Conservation (phyloP, 2,888 invertebrate genomes). For the Pelosia muscerda region DNA sequence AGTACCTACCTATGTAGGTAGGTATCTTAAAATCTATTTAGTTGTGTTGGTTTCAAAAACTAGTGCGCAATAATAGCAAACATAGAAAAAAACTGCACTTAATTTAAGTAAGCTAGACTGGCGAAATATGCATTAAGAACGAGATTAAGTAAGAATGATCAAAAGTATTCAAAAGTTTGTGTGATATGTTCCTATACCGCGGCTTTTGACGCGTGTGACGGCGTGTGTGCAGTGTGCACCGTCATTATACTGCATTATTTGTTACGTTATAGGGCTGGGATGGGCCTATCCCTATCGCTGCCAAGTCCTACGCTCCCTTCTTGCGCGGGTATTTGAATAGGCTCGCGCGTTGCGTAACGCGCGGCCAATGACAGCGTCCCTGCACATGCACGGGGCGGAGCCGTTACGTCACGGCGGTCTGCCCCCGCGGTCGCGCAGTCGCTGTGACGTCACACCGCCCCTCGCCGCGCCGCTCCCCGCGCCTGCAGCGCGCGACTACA, state of each 20-base stretch:
- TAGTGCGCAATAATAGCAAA: too few species aligned
- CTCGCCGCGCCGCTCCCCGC: conserved; percentile 63
- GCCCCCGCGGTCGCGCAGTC: conserved; percentile 83
- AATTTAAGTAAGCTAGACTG: not conserved
- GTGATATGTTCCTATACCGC: conserved; percentile 1
- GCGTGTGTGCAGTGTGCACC: conserved; percentile 49
- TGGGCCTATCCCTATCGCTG: conserved; percentile 75
- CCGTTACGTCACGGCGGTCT: conserved; percentile 82
- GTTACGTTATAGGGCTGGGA: conserved; percentile 78
- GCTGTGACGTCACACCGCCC: conserved; percentile 82
- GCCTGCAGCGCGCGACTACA: conserved; percentile 69
- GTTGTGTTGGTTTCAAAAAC: too few species aligned
- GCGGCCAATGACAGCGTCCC: conserved; percentile 84
- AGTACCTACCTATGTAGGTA: too few species aligned
- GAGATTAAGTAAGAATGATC: not conserved
- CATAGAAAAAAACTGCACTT: too few species aligned
- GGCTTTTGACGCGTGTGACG: conserved; percentile 23
- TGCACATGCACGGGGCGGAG: conserved; percentile 86
- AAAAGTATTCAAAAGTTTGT: not conserved
- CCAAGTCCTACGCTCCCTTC: conserved; percentile 80
- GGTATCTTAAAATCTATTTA: too few species aligned
- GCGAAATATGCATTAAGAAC: not conserved
- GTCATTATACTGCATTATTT: conserved; percentile 82
- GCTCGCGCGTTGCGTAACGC: conserved; percentile 82
- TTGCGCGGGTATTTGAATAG: conserved; percentile 78